Base-by-base conservation (phyloP, 2,888 invertebrate species). In the Chromoteleia sp. region DNA sequence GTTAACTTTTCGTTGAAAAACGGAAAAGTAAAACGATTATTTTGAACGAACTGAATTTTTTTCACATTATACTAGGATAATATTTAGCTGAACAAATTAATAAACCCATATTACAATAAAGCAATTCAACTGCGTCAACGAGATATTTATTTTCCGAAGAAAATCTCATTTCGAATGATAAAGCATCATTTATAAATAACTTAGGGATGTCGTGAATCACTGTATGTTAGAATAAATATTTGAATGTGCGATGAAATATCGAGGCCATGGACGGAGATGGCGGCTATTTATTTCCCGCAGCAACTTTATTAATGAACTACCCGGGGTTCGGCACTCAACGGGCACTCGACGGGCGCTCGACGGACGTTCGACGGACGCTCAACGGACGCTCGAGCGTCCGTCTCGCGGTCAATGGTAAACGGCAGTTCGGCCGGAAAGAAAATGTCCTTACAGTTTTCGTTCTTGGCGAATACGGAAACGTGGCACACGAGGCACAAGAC, bases 381-480 rank as follows among this genome's bases (percentile, higher is more conserved):
- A n/a, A n/a, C n/a, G n/a, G n/a, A n/a, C n/a, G n/a, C n/a, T n/a
- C n/a, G n/a, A n/a, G n/a, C n/a, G n/a, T n/a, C n/a, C n/a, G n/a
- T n/a, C n/a, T n/a, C n/a, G n/a, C n/a, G n/a, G n/a, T n/a, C n/a
- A n/a, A n/a, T n/a, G n/a, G n/a, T n/a, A n/a, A n/a, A n/a, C n/a
- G n/a, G n/a, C n/a, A n/a, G n/a, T n/a, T n/a, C n/a, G n/a, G n/a
- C n/a, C n/a, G 25, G 48, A 14, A 25, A 39, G 17, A 30, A 59
- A 21, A 45, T 65, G 17, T 63, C 39, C 89, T 89, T 85, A 90
- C 89, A 88, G 63, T 88, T 86, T 63, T 89, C 90, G 84, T 89
- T 90, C 78, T 85, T 88, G 67, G 86, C 88, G 17, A 65, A 45
- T 10, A 39, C 78, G 78, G 61, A 59, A 80, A 81, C 81, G 59